phyloP scores from a whole-genome alignment of 2,888 invertebrate genomes.

The Glaucopsyche alexis region DNA sequence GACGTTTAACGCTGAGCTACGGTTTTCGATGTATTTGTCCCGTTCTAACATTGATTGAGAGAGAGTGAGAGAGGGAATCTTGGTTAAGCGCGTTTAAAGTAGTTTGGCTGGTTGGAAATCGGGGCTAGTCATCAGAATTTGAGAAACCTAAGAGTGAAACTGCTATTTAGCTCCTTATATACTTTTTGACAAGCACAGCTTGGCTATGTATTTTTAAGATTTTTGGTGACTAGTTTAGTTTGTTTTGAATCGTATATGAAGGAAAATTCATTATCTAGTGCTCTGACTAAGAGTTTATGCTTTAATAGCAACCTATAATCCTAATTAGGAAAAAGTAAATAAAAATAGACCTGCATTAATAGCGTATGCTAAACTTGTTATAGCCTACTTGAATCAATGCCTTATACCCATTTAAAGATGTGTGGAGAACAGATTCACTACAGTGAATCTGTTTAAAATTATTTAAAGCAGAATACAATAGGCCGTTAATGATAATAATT shows the following conservation, averaged over 20 bases:
- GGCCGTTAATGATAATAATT: not conserved
- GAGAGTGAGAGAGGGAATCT: too few relatives aligned
- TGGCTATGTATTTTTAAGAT: not conserved
- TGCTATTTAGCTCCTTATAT: too few relatives aligned
- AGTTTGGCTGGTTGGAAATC: too few relatives aligned
- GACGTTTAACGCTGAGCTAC: too few relatives aligned
- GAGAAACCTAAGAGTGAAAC: too few relatives aligned
- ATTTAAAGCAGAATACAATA: slow-evolving; percentile 28
- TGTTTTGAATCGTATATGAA: slow-evolving; percentile 36
- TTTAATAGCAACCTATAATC: slow-evolving; percentile 35
- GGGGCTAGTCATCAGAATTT: too few relatives aligned
- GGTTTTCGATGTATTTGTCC: too few relatives aligned
- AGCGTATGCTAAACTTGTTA: slow-evolving; percentile 41
- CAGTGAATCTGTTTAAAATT: slow-evolving; percentile 24
- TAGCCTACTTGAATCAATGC: slow-evolving; percentile 41
- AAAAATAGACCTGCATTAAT: slow-evolving; percentile 38
- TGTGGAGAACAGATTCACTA: slow-evolving; percentile 30
- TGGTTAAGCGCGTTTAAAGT: too few relatives aligned
- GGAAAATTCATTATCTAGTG: slow-evolving; percentile 36
- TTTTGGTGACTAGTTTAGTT: slow-evolving; percentile 31
- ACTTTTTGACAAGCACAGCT: not conserved
- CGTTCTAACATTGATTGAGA: too few relatives aligned
- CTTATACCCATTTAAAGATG: slow-evolving; percentile 38
- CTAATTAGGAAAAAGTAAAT: slow-evolving; percentile 40
- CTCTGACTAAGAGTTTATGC: slow-evolving; percentile 37